Base-by-base conservation (phyloP, 2,113 vertebrate genomes). In the Catharus fuscescens region DNA sequence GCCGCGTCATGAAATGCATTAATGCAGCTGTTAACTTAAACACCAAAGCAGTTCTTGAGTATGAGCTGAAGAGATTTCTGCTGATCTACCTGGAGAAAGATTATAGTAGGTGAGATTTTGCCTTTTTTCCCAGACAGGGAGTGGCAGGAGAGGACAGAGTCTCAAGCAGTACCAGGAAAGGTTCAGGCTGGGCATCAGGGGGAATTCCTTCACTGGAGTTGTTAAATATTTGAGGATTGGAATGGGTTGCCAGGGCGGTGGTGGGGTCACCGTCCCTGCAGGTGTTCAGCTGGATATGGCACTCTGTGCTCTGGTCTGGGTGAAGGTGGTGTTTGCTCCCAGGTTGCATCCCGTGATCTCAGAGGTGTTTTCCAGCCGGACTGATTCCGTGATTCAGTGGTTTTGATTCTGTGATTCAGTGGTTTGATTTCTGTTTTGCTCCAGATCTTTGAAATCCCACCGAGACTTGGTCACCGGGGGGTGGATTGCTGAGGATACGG, bases 1-100 rank as follows among this genome's bases (percentile, higher is more conserved):
- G 5, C 0, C 5, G 0, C 19, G 36, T 73, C 10, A 0, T 14
- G 20, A 14, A 29, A 4, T 0, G 8, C 4, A 4, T 26, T 18
- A 21, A 14, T 44, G 14, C 7, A 32, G 0, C 18, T 21, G 1
- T 48, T 48, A 20, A 6, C 17, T 6, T 56, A 8, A 70, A 24
- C 4, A 5, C 5, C 9, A 0, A 1, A n/a, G 18, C 6, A 4
- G 0, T 23, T 42, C 9, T 29, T 24, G 3, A 16, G 12, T 2
- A 12, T 4, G 81, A 59, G 14, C 20, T 6, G 59, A 28, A 19
- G 26, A 1, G 7, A 3, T 31, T 77, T 57, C 38, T 14, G 17
- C 1, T 28, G 19, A 1, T 47, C 5, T 31, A 1, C 3, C 77
- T 66, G 32, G 3, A 4, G 28, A 36, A 36, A 47, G 45, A 2